Percentiles rank a stretch among this genome's conserved stretches.
These are phyloP conservation scores for Drosophila kikkawai DNA, from an alignment of 1,140 invertebrate species.

Conservation along the genomic window DNA sequence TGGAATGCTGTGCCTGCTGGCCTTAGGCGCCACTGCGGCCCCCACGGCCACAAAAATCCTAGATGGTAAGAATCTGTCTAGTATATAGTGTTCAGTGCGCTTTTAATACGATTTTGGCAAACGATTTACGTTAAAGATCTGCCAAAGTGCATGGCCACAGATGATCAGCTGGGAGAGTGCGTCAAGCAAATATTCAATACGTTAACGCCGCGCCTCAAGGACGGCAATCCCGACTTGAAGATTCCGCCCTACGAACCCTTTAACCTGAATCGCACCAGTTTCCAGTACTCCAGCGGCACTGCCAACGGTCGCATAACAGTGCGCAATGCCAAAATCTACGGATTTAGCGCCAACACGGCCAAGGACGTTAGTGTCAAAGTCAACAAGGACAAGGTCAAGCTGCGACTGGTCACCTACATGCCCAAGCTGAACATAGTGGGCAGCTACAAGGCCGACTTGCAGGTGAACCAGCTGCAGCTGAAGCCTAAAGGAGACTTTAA, in stretches of 20 bases:
- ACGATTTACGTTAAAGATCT: conserved; percentile 17
- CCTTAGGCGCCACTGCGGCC: conserved; percentile 20
- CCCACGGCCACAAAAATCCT: conserved; percentile 49
- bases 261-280: conserved; percentile 59
- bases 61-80: conserved; percentile 23
- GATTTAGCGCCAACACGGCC: conserved; percentile 49
- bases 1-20: conserved; percentile 49
- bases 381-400: conserved; percentile 52
- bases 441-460: conserved; percentile 78
- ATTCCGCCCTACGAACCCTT: conserved; percentile 79
- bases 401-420: conserved; percentile 35
- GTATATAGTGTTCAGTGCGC: background rate
- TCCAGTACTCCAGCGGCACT: conserved; percentile 62
- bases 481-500: conserved; percentile 81
- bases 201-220: conserved; percentile 51
- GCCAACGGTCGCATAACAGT: conserved; percentile 69
- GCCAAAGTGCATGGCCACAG: conserved; percentile 57
- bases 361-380: conserved; percentile 51
- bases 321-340: conserved; percentile 60
- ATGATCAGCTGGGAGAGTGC: conserved; percentile 62
- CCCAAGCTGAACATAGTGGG: conserved; percentile 70
- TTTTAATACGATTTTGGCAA: background rate
- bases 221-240: conserved; percentile 60
- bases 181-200: conserved; percentile 62
- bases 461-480: conserved; percentile 70